Conservation (phyloP, 2,888 invertebrate genomes). For the Orthosia incerta region DNA sequence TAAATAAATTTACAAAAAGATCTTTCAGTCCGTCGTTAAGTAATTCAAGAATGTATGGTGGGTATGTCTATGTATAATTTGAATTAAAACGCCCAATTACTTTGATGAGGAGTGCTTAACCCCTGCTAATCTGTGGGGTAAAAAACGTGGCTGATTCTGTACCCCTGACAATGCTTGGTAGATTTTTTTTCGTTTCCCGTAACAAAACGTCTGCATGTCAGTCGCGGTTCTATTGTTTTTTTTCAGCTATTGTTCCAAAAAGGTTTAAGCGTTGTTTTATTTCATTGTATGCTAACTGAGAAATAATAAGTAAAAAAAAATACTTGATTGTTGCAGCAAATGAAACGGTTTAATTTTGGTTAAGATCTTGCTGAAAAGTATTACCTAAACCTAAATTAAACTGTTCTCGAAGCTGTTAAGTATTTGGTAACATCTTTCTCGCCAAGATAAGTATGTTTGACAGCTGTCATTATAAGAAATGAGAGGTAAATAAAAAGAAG, state of each 20-base stretch:
- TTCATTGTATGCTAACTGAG: constrained; percentile 4
- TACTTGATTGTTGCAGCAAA: not conserved
- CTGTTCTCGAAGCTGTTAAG: not conserved
- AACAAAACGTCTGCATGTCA: constrained; percentile 11
- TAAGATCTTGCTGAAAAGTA: not conserved
- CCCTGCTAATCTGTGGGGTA: constrained; percentile 40
- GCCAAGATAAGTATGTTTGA: too few relatives aligned
- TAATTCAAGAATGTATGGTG: constrained; percentile 44
- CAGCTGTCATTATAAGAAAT: too few relatives aligned
- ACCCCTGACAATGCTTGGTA: constrained; percentile 28
- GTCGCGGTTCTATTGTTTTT: constrained; percentile 21
- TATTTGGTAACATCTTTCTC: too few relatives aligned
- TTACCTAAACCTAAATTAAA: not conserved
- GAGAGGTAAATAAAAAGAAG: too few relatives aligned
- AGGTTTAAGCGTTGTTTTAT: constrained; percentile 12
- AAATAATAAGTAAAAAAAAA: constrained; percentile 1
- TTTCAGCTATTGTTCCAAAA: constrained; percentile 14
- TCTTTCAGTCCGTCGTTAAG: constrained; percentile 36
- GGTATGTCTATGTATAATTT: constrained; percentile 42
- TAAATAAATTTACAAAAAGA: constrained; percentile 46
- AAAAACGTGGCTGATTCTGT: constrained; percentile 39
- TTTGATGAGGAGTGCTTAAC: constrained; percentile 48
- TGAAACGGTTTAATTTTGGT: not conserved
- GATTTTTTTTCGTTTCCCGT: constrained; percentile 25
- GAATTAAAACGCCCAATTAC: constrained; percentile 56